Evolutionary conservation across 2,888 invertebrate species (phyloP), one percentile per base, ranked within the genome.

Genomic region (Zhuqinia jingwanae): DNA sequence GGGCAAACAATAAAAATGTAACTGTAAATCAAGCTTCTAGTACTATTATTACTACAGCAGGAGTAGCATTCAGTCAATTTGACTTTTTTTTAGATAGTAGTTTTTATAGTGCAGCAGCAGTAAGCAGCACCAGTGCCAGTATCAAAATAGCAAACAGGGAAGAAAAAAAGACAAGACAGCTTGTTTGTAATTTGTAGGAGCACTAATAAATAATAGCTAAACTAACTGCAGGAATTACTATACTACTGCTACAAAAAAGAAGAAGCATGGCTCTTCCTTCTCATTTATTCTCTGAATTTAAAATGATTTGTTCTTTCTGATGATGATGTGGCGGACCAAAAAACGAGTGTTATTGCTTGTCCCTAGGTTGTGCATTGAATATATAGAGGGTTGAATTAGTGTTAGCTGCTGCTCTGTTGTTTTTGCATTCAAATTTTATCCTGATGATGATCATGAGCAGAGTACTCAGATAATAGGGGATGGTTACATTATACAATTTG

Each of bases 11-110:
- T 75, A 17, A 53, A 25, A 75, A 76, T 58, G 53, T 82, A 82
- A 82, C 82, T 82, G 82, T 82, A 75, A 73, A 82, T 25, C 68
- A 50, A 68, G 63, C 60, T 45, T 45, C 20, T 17, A 76, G 30
- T 70, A 36, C 36, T 70, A 70, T 70, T 75, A 75, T 75, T 30
- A 53, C 36, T 13, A 60, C 25, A 70, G 2, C 25, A 22, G 13
- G 42, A 30, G 13, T 11, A 47, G 47, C 70, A 36, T 36, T 30
- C 45, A 68, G 68, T 15, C 45, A 70, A 47, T 70, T 70, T 63
- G 63, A 63, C 70, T 22, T 75, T 36, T 36, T 36, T 36, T 36
- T 6, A 36, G 58, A 58, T 53, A 13, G 53, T 17, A 53, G 53
- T 53, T 53, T 53, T 17, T 53, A 53, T 53, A 53, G 3, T 53